Base-by-base conservation (phyloP, 1,140 invertebrate species). In the Philopotamus ludificatus region DNA sequence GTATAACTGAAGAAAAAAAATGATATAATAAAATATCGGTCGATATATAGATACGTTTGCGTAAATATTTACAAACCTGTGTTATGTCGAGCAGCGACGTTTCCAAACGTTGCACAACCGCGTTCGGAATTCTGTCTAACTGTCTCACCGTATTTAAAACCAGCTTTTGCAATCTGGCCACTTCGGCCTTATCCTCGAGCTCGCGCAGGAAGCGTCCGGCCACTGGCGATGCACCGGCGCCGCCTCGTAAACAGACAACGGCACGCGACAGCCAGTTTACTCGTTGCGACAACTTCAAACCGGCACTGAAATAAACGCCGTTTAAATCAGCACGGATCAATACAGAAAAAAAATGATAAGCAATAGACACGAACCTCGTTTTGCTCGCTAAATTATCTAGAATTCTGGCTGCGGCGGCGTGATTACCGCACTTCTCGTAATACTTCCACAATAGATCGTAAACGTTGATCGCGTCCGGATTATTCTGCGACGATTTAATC, bases 391-490 rank as follows among this genome's bases (percentile, higher is more conserved):
- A 81, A 68, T 89, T 89, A 63, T 93, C 87, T 0, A 99, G 80
- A 60, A 98, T 93, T 72, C 91, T 88, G 1, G 97, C 95, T n/a
- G 96, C 96, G 8, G 92, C 90, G 7, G 89, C 85, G 76, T 96
- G 96, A 75, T 98, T 93, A 25, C 89, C 89, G 73, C 89, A 92
- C 72, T 90, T 90, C 75, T 98, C 95, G 73, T 98, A 96, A 76
- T 92, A 96, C 76, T 95, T 95, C 96, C 96, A 98, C 12, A 98
- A 79, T 59, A 99, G 81, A 77, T 98, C 94, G 45, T 93, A 84
- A 3, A 92, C 83, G 53, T 84, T 82, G 0, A 89, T 76, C 64
- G 84, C 82, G 18, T 84, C 79, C 1, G 78, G 76, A 57, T 81
- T 77, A 42, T 77, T 74, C 41, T 77, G 73, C 1, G 83, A 78